These are phyloP conservation scores for Mohoua ochrocephala DNA, from an alignment of 2,113 vertebrate genomes.

Conservation along the genomic window DNA sequence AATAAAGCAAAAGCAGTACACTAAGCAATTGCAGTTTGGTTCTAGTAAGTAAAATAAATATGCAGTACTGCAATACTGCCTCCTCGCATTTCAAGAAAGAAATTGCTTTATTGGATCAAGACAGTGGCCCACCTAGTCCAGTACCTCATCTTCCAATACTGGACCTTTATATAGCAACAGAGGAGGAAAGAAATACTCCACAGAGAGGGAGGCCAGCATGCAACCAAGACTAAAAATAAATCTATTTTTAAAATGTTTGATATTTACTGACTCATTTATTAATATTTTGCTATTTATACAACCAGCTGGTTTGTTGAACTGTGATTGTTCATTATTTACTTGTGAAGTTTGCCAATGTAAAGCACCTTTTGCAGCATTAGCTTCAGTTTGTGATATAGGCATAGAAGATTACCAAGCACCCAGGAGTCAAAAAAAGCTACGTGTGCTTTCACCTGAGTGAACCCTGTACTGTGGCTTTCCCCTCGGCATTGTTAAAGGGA, in stretches of 20 bases:
- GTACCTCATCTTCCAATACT: background rate
- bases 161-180: background rate
- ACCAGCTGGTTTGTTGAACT: background rate
- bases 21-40: background rate
- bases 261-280: background rate
- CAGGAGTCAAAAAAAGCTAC: background rate
- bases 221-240: background rate
- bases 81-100: conserved; percentile 7
- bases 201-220: background rate
- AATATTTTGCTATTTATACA: background rate
- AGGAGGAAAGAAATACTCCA: background rate
- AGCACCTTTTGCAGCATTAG: background rate
- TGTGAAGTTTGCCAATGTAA: background rate
- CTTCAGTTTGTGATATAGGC: background rate
- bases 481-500: background rate
- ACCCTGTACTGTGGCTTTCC: background rate
- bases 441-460: background rate
- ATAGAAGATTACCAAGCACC: background rate
- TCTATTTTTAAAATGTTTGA: background rate
- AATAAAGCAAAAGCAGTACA: background rate
- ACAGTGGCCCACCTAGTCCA: background rate
- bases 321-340: background rate
- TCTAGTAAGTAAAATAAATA: background rate
- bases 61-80: background rate
- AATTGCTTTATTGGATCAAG: background rate